These are phyloP conservation scores for Cantharis nigra DNA, from an alignment of 2,888 invertebrate species.

Conservation along the genomic window DNA sequence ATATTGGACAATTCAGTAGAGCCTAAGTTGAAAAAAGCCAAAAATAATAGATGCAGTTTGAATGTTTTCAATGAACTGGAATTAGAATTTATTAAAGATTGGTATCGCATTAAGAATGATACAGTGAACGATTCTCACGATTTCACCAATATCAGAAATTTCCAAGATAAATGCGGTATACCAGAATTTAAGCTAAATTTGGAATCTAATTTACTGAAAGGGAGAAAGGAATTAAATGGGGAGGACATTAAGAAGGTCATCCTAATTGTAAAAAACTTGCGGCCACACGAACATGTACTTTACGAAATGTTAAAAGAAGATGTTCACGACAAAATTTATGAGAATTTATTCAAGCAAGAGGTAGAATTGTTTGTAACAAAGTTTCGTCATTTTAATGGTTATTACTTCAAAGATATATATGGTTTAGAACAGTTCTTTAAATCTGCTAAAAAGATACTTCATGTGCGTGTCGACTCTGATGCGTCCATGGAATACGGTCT, in stretches of 20 bases:
- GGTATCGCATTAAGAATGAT: not conserved
- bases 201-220: slow-evolving; percentile 10
- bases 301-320: slow-evolving; percentile 5
- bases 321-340: not conserved
- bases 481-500: not conserved
- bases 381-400: not conserved
- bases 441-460: not conserved
- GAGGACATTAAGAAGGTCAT: not conserved
- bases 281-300: not conserved
- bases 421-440: not conserved
- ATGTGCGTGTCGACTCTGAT: slow-evolving; percentile 3
- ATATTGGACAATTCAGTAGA: too few species aligned
- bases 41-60: slow-evolving; percentile 13
- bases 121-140: not conserved
- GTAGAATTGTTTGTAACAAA: not conserved
- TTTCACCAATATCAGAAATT: not conserved
- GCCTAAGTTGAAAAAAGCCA: not conserved
- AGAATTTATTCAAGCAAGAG: slow-evolving; percentile 11
- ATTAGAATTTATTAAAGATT: slow-evolving; percentile 16
- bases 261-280: slow-evolving; percentile 11
- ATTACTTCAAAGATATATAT: slow-evolving; percentile 19
- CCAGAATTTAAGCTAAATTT: slow-evolving; percentile 10
- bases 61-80: slow-evolving; percentile 25
- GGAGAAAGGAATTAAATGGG: not conserved
- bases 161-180: not conserved